phyloP scores from a whole-genome alignment of 2,888 invertebrate genomes.

The Amitus sp. region DNA sequence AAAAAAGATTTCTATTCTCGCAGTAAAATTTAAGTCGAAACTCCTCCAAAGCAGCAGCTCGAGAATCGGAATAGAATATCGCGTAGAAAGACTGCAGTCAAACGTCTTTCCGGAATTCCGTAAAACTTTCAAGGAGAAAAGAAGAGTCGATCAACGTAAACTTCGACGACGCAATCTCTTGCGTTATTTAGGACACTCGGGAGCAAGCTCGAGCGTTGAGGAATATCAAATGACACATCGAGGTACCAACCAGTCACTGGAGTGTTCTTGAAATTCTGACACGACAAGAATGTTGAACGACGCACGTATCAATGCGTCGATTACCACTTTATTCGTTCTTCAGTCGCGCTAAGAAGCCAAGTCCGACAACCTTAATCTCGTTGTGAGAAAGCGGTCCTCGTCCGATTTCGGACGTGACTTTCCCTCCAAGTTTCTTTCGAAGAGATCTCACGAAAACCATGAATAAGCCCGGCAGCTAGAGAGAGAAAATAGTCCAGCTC shows the following conservation, averaged over 20 bases:
- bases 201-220: constrained; percentile 15
- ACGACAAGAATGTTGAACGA: constrained; percentile 25
- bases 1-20: no score
- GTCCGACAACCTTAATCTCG: constrained; percentile 40
- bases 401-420: constrained; percentile 38
- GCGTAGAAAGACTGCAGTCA: no score
- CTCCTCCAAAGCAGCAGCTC: no score
- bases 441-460: constrained; percentile 33
- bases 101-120: no score
- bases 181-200: constrained; percentile 7
- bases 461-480: constrained; percentile 25
- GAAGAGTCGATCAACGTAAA: background rate
- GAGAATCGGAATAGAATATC: no score
- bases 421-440: constrained; percentile 19
- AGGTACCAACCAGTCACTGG: constrained; percentile 30
- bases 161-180: background rate
- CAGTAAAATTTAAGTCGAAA: no score
- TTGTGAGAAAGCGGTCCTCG: constrained; percentile 33
- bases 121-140: background rate
- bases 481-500: constrained; percentile 14
- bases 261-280: constrained; percentile 18
- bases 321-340: constrained; percentile 35
- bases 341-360: constrained; percentile 22
- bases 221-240: constrained; percentile 38
- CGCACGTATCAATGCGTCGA: constrained; percentile 32